Conservation (phyloP, 2,888 invertebrate species). For the Clanis bilineata region DNA sequence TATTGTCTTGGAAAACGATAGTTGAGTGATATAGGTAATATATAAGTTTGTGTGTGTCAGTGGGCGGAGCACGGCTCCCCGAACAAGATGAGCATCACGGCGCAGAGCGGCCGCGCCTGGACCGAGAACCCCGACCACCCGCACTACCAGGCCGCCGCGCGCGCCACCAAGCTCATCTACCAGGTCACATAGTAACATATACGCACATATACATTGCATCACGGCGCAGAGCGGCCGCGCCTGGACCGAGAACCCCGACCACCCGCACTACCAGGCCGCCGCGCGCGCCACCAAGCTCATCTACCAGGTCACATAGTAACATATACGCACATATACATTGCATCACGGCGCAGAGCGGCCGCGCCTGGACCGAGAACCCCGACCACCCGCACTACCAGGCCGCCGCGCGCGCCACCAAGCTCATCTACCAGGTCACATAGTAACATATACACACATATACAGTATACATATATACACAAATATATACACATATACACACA, state of each 20-base stretch:
- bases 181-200: constrained; percentile 69
- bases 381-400: constrained; percentile 96
- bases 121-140: constrained; percentile 95
- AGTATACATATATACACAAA: no score
- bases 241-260: constrained; percentile 96
- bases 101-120: constrained; percentile 95
- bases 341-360: constrained; percentile 86
- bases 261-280: constrained; percentile 96
- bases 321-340: background rate
- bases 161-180: constrained; percentile 92
- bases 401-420: constrained; percentile 89
- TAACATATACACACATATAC: constrained; percentile 29
- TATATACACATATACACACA: no score
- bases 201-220: background rate
- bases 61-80: constrained; percentile 92
- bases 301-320: constrained; percentile 83
- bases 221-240: constrained; percentile 90
- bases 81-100: constrained; percentile 90
- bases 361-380: constrained; percentile 96
- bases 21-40: background rate
- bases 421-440: constrained; percentile 88
- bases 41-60: constrained; percentile 40
- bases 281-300: constrained; percentile 90
- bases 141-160: constrained; percentile 94
- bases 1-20: no score